Conservation (phyloP, 2,797 vertebrate genomes). For the Sebastes iracundus region DNA sequence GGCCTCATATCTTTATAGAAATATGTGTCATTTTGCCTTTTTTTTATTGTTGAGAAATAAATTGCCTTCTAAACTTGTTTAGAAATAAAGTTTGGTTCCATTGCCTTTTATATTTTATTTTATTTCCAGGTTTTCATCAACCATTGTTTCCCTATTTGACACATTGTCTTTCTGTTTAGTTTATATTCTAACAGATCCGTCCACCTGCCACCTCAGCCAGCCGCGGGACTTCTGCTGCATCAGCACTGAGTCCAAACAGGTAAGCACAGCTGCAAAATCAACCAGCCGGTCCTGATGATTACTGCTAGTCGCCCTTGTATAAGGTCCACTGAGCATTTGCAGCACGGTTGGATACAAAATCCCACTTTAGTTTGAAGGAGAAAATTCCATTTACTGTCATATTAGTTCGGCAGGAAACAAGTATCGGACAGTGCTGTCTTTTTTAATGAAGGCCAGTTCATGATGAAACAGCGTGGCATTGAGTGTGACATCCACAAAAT, state of each 20-base stretch:
- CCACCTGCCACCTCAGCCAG: constrained; percentile 90
- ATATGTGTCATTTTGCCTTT: not conserved
- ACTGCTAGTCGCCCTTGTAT: not conserved
- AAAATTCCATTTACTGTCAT: not conserved
- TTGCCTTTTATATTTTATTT: not conserved
- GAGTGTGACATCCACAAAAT: constrained; percentile 8
- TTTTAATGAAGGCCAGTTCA: constrained; percentile 1
- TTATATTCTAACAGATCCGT: constrained; percentile 89
- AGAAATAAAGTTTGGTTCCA: not conserved
- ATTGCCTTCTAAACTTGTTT: not conserved
- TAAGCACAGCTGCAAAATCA: constrained; percentile 68
- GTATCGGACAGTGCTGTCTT: not conserved
- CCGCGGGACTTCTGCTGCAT: constrained; percentile 98
- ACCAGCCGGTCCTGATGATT: constrained; percentile 3
- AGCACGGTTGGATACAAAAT: not conserved
- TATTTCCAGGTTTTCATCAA: not conserved
- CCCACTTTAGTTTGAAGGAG: not conserved
- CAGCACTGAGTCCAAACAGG: constrained; percentile 92
- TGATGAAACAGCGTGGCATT: not conserved
- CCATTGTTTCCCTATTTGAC: not conserved
- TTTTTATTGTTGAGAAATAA: not conserved
- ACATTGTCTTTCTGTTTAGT: constrained; percentile 77
- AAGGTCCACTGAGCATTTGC: constrained; percentile 11
- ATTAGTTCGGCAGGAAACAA: not conserved
- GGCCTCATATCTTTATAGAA: not conserved